phyloP scores from a whole-genome alignment of 2,888 invertebrate species.

The Gandaritis pyraliata region DNA sequence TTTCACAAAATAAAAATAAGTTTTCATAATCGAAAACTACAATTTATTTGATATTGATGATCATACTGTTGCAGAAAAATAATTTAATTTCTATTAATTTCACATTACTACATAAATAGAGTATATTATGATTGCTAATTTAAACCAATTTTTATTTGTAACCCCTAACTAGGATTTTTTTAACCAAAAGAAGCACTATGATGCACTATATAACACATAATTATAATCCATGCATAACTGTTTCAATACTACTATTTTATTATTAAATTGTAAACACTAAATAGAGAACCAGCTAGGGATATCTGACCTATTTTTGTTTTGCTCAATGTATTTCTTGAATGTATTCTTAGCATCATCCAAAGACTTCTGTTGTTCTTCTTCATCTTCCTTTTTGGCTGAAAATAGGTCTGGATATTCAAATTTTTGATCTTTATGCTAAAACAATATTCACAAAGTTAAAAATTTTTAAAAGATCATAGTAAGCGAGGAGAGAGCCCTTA shows the following conservation, averaged over 20 bases:
- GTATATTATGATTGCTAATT: too few species aligned
- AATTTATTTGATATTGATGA: conserved; percentile 11
- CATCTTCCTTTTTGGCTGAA: conserved; percentile 77
- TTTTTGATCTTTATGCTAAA: conserved; percentile 88
- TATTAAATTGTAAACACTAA: conserved; percentile 57
- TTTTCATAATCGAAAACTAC: conserved; percentile 37
- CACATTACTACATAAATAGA: too few species aligned
- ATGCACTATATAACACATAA: too few species aligned
- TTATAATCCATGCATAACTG: too few species aligned
- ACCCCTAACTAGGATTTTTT: too few species aligned
- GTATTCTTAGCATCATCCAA: conserved; percentile 86
- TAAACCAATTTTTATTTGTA: too few species aligned
- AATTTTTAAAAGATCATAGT: too few species aligned
- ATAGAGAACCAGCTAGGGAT: conserved; percentile 92
- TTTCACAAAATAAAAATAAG: conserved; percentile 27
- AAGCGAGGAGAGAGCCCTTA: too few species aligned
- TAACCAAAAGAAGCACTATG: too few species aligned
- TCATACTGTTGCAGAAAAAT: conserved; percentile 5
- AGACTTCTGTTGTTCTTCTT: conserved; percentile 84
- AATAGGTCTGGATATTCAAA: conserved; percentile 93
- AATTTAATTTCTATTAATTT: too few species aligned
- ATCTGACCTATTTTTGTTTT: conserved; percentile 88
- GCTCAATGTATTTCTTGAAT: conserved; percentile 84
- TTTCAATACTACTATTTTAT: too few species aligned
- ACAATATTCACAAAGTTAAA: conserved; percentile 20